phyloP scores from a whole-genome alignment of 2,888 invertebrate species.

The Mechanitis mazaeus region DNA sequence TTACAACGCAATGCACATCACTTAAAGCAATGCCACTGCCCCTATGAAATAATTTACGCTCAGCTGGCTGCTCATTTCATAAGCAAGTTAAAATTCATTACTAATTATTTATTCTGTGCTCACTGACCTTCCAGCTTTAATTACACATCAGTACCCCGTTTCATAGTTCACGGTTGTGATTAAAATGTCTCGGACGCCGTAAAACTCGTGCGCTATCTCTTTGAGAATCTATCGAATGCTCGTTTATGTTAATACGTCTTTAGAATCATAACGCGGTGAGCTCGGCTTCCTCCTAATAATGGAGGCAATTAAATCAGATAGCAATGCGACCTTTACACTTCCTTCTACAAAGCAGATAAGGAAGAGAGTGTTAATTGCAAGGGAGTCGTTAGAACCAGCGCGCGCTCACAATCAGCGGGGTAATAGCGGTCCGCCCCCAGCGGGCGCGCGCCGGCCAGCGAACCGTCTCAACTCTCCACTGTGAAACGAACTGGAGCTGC shows the following conservation, averaged over 20 bases:
- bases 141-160: slow-evolving; percentile 56
- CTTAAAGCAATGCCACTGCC: slow-evolving; percentile 62
- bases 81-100: slow-evolving; percentile 66
- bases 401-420: slow-evolving; percentile 45
- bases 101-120: slow-evolving; percentile 67
- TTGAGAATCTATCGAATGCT: slow-evolving; percentile 50
- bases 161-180: slow-evolving; percentile 75
- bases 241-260: slow-evolving; percentile 66
- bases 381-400: slow-evolving; percentile 36
- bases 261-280: slow-evolving; percentile 67
- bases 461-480: slow-evolving; percentile 66
- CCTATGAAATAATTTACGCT: slow-evolving; percentile 72
- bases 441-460: slow-evolving; percentile 44
- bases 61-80: slow-evolving; percentile 66
- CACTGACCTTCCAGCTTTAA: slow-evolving; percentile 74
- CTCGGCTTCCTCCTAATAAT: slow-evolving; percentile 66
- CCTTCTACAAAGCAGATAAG: slow-evolving; percentile 50
- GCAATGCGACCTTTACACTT: slow-evolving; percentile 71
- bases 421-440: slow-evolving; percentile 48
- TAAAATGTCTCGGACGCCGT: slow-evolving; percentile 63
- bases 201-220: slow-evolving; percentile 62
- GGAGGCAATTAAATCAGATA: slow-evolving; percentile 69
- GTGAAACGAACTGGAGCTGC: slow-evolving; percentile 72
- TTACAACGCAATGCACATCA: slow-evolving; percentile 53
- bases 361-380: slow-evolving; percentile 59